These are phyloP conservation scores for Lithophane semibrunnea DNA, from an alignment of 2,888 invertebrate genomes.

Conservation along the genomic window DNA sequence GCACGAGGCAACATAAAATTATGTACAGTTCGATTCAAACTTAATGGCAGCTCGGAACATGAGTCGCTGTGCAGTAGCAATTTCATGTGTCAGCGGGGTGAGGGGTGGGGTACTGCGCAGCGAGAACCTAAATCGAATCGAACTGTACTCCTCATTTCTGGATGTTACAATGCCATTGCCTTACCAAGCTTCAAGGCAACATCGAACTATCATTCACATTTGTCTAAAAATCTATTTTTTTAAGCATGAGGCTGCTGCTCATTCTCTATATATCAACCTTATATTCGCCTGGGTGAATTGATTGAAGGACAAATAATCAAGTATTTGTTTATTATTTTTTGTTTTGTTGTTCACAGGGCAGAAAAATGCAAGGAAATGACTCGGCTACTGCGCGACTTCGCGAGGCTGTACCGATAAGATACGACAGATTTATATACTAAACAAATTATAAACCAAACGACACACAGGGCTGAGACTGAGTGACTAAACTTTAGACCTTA, in stretches of 20 bases:
- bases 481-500: conserved; percentile 42
- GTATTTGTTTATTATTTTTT: neutral
- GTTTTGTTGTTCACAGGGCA: conserved; percentile 90
- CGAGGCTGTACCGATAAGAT: conserved; percentile 95
- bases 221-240: neutral
- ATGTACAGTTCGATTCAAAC: no score
- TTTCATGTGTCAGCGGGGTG: no score
- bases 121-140: no score
- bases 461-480: conserved; percentile 53
- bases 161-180: neutral
- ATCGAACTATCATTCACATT: neutral
- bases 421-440: conserved; percentile 39
- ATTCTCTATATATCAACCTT: neutral
- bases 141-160: no score
- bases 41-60: no score
- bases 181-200: neutral
- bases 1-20: no score
- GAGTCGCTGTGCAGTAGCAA: no score
- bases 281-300: neutral
- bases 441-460: conserved; percentile 49
- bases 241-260: neutral
- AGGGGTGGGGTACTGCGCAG: no score
- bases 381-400: conserved; percentile 95
- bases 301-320: neutral
- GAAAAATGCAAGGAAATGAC: conserved; percentile 95